Conservation (phyloP, 2,888 invertebrate genomes). For the Pterobdella sp. region DNA sequence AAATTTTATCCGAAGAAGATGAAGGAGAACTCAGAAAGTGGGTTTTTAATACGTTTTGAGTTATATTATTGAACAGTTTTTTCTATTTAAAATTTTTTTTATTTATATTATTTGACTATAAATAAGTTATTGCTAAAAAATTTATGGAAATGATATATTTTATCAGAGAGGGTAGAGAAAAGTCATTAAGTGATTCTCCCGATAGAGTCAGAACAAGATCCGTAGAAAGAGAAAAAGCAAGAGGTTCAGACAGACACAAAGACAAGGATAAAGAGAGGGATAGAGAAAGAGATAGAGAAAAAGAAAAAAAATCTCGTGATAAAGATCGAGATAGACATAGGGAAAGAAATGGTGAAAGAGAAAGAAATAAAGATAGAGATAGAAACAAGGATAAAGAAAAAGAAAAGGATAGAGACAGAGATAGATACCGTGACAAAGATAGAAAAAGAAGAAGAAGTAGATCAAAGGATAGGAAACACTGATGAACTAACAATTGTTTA, state of each 20-base stretch:
- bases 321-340: neutral
- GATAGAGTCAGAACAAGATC: slow-evolving; percentile 15
- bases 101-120: neutral
- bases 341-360: slow-evolving; percentile 11
- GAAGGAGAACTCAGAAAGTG: slow-evolving; percentile 4
- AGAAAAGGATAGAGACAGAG: slow-evolving; percentile 27
- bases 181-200: slow-evolving; percentile 10
- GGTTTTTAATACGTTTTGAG: no score
- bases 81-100: neutral
- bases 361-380: neutral
- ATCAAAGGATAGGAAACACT: slow-evolving; percentile 27
- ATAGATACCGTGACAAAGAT: slow-evolving; percentile 25
- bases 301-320: slow-evolving; percentile 27
- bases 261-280: slow-evolving; percentile 18
- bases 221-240: slow-evolving; percentile 26
- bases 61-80: no score
- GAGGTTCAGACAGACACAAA: slow-evolving; percentile 29
- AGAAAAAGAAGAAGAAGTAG: slow-evolving; percentile 31
- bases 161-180: no score
- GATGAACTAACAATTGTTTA: no score
- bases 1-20: slow-evolving; percentile 3
- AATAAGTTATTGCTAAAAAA: neutral
- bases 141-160: no score
- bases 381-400: slow-evolving; percentile 49
- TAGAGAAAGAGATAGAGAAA: slow-evolving; percentile 28